Base-by-base conservation (phyloP, 2,797 vertebrate genomes). In the Pseudochromis fuscus region DNA sequence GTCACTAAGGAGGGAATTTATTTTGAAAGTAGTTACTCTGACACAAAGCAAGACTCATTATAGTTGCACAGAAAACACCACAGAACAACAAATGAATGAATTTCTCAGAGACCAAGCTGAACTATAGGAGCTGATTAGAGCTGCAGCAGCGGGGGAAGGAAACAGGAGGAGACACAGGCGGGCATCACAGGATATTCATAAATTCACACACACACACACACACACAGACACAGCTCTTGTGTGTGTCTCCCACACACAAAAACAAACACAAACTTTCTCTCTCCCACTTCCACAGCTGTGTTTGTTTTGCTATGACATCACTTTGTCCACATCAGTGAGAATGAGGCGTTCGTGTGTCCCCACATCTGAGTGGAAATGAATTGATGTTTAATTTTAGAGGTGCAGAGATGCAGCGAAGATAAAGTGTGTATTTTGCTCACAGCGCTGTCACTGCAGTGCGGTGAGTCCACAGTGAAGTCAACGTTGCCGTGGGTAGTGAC, bases 81-180 rank as follows among this genome's bases (percentile, higher is more conserved):
- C n/a, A n/a, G n/a, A n/a, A n/a, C n/a, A n/a, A n/a, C 11, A 72
- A 61, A 67, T 61, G 13, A 73, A 60, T 1, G 3, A 37, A 46
- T 52, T 61, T 48, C 24, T 59, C 27, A 18, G 25, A 48, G 46
- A 33, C 30, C 0, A 0, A 31, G 37, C 46, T 53, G 49, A 72
- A 69, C 45, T 69, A 46, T 49, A 69, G 46, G 55, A 60, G 71
- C 67, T 68, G 67, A 77, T 77, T 75, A 59, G 30, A 66, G 63
- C n/a, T 27, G 19, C 25, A 19, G 51, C 60, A 44, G 65, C 33
- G 24, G 35, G 30, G 31, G 11, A 35, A 67, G 53, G 25, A 61
- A 53, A 42, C 18, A 13, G 49, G 45, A 77, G 21, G 61, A 72
- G 56, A 63, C 45, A 19, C 49, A 68, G 56, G 55, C 35, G 63